Evolutionary conservation across 2,113 vertebrate genomes (phyloP).

Genomic region (Nettapus auritus): DNA sequence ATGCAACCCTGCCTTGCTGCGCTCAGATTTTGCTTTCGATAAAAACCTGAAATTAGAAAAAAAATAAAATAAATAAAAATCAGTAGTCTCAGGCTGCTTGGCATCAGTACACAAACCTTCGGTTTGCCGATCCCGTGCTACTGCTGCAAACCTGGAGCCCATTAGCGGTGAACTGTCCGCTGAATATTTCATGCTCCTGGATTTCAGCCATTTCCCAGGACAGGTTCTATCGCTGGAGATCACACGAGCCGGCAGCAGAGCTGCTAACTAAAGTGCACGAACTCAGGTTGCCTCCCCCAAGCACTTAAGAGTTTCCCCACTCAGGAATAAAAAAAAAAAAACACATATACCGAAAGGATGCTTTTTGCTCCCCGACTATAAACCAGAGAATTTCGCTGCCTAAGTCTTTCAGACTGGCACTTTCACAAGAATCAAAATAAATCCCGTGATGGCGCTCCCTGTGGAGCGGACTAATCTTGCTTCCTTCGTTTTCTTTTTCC

Average conservation of each 20-base stretch:
- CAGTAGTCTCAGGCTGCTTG: background rate
- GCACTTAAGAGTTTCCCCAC: background rate
- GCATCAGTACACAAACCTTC: background rate
- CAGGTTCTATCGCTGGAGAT: background rate
- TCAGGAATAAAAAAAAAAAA: background rate
- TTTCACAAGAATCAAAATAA: background rate
- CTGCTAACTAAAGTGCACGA: background rate
- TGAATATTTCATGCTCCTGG: slow-evolving; percentile 12
- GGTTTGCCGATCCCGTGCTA: background rate
- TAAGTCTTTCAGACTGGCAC: background rate
- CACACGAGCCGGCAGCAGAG: background rate
- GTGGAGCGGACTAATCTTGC: background rate
- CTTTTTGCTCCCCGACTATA: background rate
- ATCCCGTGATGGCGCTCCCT: background rate
- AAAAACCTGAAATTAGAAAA: background rate
- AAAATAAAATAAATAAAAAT: background rate
- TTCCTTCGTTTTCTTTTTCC: slow-evolving; percentile 34
- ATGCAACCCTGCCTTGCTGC: background rate
- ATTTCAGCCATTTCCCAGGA: background rate
- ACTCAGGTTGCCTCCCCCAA: background rate
- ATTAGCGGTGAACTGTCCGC: background rate
- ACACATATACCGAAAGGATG: background rate
- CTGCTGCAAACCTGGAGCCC: background rate
- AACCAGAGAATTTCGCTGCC: background rate
- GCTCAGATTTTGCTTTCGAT: background rate